These are phyloP conservation scores for Triops longicaudatus DNA, from an alignment of 1,140 invertebrate species.

Conservation along the genomic window DNA sequence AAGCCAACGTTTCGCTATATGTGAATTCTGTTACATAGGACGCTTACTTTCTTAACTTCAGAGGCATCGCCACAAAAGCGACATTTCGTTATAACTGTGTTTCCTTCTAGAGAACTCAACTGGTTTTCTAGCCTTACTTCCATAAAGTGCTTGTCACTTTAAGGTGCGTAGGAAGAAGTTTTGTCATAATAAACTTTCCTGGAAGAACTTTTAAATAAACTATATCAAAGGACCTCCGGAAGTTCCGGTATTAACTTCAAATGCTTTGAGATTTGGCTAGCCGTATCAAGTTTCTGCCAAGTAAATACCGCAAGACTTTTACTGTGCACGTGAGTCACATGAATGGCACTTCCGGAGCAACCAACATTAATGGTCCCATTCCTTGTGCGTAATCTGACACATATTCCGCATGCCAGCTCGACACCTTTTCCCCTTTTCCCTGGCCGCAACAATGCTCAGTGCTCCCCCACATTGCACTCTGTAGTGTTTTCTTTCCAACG, in stretches of 20 bases:
- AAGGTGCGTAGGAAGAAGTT: no score
- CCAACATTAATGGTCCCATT: background rate
- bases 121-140: no score
- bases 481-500: background rate
- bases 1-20: no score
- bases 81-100: no score
- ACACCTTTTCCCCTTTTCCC: background rate
- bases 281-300: background rate
- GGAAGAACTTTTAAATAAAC: no score
- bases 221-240: no score
- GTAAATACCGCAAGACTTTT: background rate
- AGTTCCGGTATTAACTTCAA: background rate
- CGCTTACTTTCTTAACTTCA: no score
- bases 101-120: no score
- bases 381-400: constrained; percentile 4
- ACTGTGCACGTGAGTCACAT: background rate
- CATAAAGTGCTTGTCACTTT: no score
- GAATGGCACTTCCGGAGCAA: background rate
- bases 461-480: background rate
- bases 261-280: background rate
- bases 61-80: no score
- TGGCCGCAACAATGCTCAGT: background rate
- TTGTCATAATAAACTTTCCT: no score
- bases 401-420: background rate
- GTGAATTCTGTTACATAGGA: no score